Evolutionary conservation across 2,113 vertebrate genomes (phyloP), one percentile per base, ranked within the genome.

Genomic region (Petaurus breviceps): DNA sequence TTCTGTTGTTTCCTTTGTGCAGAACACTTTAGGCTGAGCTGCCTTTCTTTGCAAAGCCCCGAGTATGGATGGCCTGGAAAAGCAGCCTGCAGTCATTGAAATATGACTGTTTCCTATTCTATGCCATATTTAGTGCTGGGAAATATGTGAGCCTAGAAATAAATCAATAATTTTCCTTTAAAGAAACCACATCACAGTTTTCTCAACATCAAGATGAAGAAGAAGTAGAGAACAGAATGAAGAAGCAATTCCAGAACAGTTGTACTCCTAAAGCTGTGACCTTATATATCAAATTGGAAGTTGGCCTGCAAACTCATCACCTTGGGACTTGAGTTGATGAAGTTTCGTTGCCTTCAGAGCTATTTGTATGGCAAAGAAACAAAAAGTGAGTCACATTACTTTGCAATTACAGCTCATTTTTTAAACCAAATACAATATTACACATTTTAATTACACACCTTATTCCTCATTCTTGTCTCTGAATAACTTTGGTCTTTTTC

Each of bases 91-190:
- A 84, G 68, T 22, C 19, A 43, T 23, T 84, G 68, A 84, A 84
- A 84, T 84, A 43, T 84, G 68, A 84, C n/a, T 84, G 19, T 84
- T 84, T 84, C 68, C 7, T 84, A 84, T 84, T 84, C 68, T 43
- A 23, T 43, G 19, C 16, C 68, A 84, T n/a, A 43, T 84, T 84
- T 43, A 84, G 37, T 43, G 68, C n/a, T 43, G n/a, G 37, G n/a
- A 77, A 84, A 43, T 84, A 43, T 43, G 19, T 43, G 68, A 84
- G 19, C 23, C 68, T 84, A 19, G 37, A 84, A 84, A 84, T n/a
- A 84, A 43, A 84, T 84, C 68, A 84, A 84, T 84, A 84, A n/a
- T 84, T 84, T 84, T 84, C n/a, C 68, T 84, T 84, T 84, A 84
- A 84, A 84, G 43, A 84, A 84, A 43, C 37, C 14, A 77, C 61